These are phyloP conservation scores for Strigamia maritima DNA, from an alignment of 2,888 invertebrate genomes.

Conservation along the genomic window DNA sequence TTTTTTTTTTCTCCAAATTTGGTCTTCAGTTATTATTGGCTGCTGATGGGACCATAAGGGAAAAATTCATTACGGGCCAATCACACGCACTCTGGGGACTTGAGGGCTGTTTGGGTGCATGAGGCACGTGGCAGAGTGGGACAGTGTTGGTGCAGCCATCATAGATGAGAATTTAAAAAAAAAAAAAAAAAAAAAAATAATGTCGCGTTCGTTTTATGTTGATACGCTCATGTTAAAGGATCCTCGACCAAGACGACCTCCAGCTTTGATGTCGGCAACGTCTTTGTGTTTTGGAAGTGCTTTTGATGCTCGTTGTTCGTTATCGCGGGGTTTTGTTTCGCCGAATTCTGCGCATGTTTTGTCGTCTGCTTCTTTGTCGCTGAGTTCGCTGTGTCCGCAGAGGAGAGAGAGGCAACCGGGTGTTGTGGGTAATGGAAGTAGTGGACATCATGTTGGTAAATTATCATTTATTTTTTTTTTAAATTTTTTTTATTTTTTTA, in stretches of 20 bases:
- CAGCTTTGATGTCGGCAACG: background rate
- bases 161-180: background rate
- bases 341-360: background rate
- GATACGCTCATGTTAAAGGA: slow-evolving; percentile 36
- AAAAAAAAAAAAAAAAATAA: too few species aligned
- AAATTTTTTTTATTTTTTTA: too few species aligned
- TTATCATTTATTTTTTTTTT: background rate
- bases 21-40: background rate
- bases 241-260: background rate
- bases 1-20: background rate
- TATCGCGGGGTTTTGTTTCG: background rate
- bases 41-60: background rate
- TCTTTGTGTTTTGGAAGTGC: background rate
- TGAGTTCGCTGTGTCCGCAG: background rate
- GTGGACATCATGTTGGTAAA: background rate
- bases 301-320: background rate
- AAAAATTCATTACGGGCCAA: background rate
- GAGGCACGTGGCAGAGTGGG: background rate
- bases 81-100: background rate
- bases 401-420: background rate
- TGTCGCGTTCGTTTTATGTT: slow-evolving; percentile 38
- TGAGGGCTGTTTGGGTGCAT: background rate
- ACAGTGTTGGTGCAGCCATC: background rate
- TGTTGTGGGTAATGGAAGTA: background rate
- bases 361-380: background rate